These are phyloP conservation scores for Narcine bancroftii DNA, from an alignment of 2,113 vertebrate genomes.

Conservation along the genomic window DNA sequence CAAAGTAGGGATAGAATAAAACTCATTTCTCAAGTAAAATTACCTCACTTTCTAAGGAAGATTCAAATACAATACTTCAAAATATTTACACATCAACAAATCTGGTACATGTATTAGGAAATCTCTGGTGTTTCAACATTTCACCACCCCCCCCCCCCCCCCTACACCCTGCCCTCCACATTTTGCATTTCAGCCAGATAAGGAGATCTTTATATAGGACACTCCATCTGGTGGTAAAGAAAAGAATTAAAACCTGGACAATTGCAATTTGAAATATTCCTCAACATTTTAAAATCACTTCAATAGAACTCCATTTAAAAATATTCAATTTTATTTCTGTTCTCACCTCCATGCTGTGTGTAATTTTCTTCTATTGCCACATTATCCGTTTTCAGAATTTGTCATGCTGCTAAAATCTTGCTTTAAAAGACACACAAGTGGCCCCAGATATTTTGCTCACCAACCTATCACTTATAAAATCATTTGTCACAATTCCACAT, in stretches of 20 bases:
- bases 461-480: background rate
- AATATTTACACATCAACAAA: background rate
- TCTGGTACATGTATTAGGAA: background rate
- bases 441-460: background rate
- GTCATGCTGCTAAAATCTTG: background rate
- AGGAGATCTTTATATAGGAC: background rate
- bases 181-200: background rate
- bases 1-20: background rate
- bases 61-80: background rate
- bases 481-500: background rate
- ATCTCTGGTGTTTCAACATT: no score
- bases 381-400: background rate
- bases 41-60: background rate
- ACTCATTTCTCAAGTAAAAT: background rate
- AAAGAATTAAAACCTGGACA: background rate
- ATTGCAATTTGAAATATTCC: background rate
- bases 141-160: no score
- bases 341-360: no score
- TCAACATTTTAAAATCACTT: background rate
- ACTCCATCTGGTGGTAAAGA: conserved; percentile 7
- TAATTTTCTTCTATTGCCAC: background rate
- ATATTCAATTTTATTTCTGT: background rate
- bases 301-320: no score
- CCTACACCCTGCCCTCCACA: no score
- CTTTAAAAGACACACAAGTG: background rate